phyloP scores from a whole-genome alignment of 2,888 invertebrate genomes.

The Mythimna pallens region DNA sequence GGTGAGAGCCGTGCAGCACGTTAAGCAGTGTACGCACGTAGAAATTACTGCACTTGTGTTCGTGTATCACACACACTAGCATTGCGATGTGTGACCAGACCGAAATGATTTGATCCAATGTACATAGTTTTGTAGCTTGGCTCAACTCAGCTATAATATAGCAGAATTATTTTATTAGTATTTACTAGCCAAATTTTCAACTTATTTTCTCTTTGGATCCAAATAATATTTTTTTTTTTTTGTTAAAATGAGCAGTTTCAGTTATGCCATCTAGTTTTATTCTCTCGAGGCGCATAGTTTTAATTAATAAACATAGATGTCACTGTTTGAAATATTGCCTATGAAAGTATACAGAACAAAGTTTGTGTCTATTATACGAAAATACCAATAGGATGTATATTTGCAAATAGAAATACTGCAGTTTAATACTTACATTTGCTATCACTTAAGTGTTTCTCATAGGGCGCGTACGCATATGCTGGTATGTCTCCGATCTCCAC shows the following conservation, averaged over 20 bases:
- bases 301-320: constrained; percentile 22
- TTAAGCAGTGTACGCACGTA: constrained; percentile 20
- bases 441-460: constrained; percentile 88
- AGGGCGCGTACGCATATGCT: constrained; percentile 79
- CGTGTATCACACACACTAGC: constrained; percentile 25
- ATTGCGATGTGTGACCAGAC: constrained; percentile 40
- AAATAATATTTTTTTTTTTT: not conserved
- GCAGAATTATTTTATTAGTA: not conserved
- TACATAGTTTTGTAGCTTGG: not conserved
- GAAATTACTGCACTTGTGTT: constrained; percentile 1
- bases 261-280: constrained; percentile 7
- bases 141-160: not conserved
- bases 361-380: not conserved
- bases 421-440: constrained; percentile 87
- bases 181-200: not conserved
- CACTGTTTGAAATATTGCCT: constrained; percentile 4
- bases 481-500: constrained; percentile 87
- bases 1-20: constrained; percentile 21
- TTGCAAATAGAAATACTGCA: not conserved
- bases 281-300: not conserved
- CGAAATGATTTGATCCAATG: not conserved
- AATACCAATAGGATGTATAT: not conserved
- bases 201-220: not conserved
- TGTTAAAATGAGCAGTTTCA: not conserved
- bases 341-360: not conserved